Evolutionary conservation across 2,113 vertebrate species (phyloP), one percentile per base, ranked within the genome.

Genomic region (Pungitius pungitius): DNA sequence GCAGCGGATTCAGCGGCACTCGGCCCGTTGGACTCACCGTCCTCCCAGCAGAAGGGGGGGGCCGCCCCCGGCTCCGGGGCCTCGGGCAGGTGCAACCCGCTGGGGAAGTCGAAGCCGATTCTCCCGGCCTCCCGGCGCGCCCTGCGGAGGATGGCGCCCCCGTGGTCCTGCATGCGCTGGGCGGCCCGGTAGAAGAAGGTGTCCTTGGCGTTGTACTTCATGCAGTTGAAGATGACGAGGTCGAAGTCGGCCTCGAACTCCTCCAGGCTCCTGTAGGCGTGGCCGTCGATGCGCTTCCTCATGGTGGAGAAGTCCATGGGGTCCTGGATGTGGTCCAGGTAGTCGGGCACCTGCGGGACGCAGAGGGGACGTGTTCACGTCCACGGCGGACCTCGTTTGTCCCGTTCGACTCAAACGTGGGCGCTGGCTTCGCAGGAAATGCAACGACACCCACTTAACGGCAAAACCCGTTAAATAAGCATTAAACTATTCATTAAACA

Each of bases 231-330:
- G 85, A 99, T 95, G 47, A 99, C 95, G 73, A 98, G 95, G 89
- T 97, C 93, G 73, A 99, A 98, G 90, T 99, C 98, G 0, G 93
- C 94, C 92, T 99, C 97, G 77, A 99, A 97, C 27, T 96, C 96
- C 51, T 93, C 93, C 77, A 99, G 89, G 83, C 93, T 96, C 67
- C 80, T 91, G 90, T 99, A 99, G 62, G 85, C 89, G 80, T 97
- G 96, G 10, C 90, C 87, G 60, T 99, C 96, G 24, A 99, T 93
- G 62, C 94, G 95, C 85, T 95, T 95, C 78, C 95, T 90, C 96
- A 99, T 97, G 26, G 97, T 97, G 71, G 95, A 96, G 91, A 98
- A 99, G 92, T 99, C 98, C 97, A 99, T 99, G 47, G 98, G 97
- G 42, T 93, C 93, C 70, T 93, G 95, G 86, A 99, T 97, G 88